Evolutionary conservation across 2,113 vertebrate species (phyloP), one percentile per base, ranked within the genome.

Genomic region (Semicossyphus pulcher): DNA sequence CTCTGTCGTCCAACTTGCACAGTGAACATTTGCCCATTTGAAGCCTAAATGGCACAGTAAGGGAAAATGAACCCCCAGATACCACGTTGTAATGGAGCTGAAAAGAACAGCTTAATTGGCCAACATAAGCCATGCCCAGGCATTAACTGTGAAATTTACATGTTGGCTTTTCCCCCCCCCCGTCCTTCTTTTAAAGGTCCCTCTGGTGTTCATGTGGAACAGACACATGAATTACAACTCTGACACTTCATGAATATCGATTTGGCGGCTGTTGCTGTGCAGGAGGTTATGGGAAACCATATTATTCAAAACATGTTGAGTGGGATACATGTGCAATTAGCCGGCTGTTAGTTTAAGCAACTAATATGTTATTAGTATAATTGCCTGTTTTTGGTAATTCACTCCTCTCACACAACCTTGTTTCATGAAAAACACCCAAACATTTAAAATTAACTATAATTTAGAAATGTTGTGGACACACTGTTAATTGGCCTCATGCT

Each of bases 101-200:
- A 86, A 88, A 87, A 83, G 72, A 88, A 87, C 72, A 53, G 63
- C 83, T 85, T 88, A 86, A 89, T 91, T 92, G 81, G 69, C 69
- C 76, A 71, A 70, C 81, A 79, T 83, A 68, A 81, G 68, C 69
- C 75, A 82, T 59, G 66, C 48, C 67, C 71, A 53, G 58, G 39
- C 83, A 83, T 89, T 78, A 81, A 74, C 82, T 61, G 48, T 77
- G 45, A 75, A 82, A 86, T 67, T 79, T 86, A 86, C 76, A 62
- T 16, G 36, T 48, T 32, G 25, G 16, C 80, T 90, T 89, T 83
- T 68, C 56, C 34, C 15, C 54, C 45, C 29, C 14, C 44, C 36
- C 20, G 42, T 54, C 25, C 62, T 78, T 51, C 63, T 81, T 90
- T 86, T 67, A 70, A 57, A 71, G 63, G 57, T 75, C 80, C 54